Evolutionary conservation across 2,888 invertebrate genomes (phyloP).

Genomic region (Drosophila koepferae): DNA sequence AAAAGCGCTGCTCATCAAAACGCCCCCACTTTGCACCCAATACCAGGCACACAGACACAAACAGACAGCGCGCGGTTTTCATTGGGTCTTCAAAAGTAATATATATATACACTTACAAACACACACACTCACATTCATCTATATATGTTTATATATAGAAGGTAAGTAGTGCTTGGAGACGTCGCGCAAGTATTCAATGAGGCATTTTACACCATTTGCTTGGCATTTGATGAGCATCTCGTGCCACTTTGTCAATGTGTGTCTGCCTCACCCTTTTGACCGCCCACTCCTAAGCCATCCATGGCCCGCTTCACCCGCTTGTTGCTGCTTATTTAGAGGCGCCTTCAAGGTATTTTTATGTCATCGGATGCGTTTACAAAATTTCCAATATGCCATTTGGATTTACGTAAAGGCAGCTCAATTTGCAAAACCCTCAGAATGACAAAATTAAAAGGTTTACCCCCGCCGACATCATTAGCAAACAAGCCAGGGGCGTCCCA

Average conservation of each 20-base stretch:
- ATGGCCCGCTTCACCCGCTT: constrained; percentile 29
- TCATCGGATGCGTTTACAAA: constrained; percentile 70
- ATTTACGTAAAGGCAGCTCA: constrained; percentile 52
- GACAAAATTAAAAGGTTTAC: constrained; percentile 43
- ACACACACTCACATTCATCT: constrained; percentile 9
- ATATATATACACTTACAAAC: not conserved
- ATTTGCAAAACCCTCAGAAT: constrained; percentile 37
- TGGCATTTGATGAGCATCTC: constrained; percentile 75
- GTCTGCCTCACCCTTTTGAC: not conserved
- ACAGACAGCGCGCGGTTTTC: constrained; percentile 24
- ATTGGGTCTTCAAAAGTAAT: constrained; percentile 9
- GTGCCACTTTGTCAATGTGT: constrained; percentile 46
- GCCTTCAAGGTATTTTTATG: constrained; percentile 61
- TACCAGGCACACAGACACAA: constrained; percentile 19
- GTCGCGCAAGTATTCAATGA: constrained; percentile 68
- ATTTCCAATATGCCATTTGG: constrained; percentile 73
- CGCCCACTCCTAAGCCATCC: not conserved
- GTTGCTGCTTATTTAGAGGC: constrained; percentile 64
- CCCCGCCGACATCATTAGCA: constrained; percentile 19
- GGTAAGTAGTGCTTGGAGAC: constrained; percentile 61
- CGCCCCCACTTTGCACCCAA: constrained; percentile 24
- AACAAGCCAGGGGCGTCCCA: constrained; percentile 3
- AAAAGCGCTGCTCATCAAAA: constrained; percentile 23
- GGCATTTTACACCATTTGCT: constrained; percentile 78
- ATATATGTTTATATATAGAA: constrained; percentile 19